Conservation (phyloP, 2,797 vertebrate species). For the Salarias fasciatus region DNA sequence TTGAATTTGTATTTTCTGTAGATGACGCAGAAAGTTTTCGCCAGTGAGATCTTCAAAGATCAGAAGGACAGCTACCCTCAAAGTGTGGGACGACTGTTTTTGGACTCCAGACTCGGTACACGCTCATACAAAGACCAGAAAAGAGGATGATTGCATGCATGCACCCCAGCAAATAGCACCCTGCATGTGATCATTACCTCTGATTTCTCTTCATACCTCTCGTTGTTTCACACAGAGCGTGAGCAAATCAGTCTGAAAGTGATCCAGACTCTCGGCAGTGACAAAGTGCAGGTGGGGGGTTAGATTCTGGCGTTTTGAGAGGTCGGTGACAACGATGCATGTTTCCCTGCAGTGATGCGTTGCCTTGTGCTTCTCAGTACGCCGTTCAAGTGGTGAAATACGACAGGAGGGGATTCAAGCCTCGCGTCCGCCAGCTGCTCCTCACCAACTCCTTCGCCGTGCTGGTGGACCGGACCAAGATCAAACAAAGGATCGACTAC, state of each 20-base stretch:
- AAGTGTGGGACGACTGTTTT: conserved; percentile 94
- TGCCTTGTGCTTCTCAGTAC: conserved; percentile 81
- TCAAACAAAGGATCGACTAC: conserved; percentile 95
- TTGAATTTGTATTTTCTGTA: conserved; percentile 56
- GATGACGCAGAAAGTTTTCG: conserved; percentile 95
- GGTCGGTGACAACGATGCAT: not conserved
- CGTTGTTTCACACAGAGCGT: conserved; percentile 78
- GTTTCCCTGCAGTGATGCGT: conserved; percentile 3
- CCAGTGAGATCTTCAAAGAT: conserved; percentile 95
- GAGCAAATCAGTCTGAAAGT: conserved; percentile 95
- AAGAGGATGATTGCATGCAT: not conserved
- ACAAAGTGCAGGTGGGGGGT: conserved; percentile 90
- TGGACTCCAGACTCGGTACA: conserved; percentile 92
- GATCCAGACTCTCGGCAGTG: conserved; percentile 89
- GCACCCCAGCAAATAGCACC: too few relatives aligned
- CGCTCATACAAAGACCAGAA: conserved; percentile 17
- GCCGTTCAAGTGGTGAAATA: conserved; percentile 94
- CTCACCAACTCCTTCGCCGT: conserved; percentile 86
- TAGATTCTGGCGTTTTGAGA: not conserved
- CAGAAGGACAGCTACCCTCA: conserved; percentile 96
- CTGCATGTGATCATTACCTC: not conserved
- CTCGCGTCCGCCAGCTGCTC: conserved; percentile 91
- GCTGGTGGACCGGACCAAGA: conserved; percentile 91
- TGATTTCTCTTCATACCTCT: not conserved
- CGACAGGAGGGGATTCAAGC: conserved; percentile 93